Base-by-base conservation (phyloP, 1,140 invertebrate genomes). In the Pseudobourletiella spinata region DNA sequence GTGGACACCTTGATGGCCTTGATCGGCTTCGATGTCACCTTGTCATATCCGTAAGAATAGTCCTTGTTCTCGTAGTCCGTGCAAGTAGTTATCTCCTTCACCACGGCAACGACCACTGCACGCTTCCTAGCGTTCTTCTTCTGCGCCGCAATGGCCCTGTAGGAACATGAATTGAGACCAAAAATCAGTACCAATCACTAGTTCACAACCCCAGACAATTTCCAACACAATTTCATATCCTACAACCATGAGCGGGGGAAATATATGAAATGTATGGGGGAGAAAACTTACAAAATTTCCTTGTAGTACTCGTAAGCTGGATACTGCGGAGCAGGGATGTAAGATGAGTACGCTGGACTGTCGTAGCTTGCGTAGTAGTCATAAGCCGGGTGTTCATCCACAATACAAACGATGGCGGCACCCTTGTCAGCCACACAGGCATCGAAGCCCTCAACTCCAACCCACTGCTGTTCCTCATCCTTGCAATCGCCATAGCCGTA, bases 341-440 rank as follows among this genome's bases (percentile, higher is more conserved):
- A 43, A 43, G 59, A 56, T 3, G 52, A 35, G 25, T 63, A 65
- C 11, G 56, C 61, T 16, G 32, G n/a, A 35, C 54, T 24, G 18
- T 24, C 32, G 35, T 63, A 59, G 22, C 20, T 28, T 1, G 39
- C 26, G n/a, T 32, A 25, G 30, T 51, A 55, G 32, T 39, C 22
- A 39, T 66, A 66, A 16, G n/a, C 43, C 24, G 61, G 16, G 11
- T 63, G 24, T 28, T 68, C 66, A 2, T 43, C 43, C 35, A 68
- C 63, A 2, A 65, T 8, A 35, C 67, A 68, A 26, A 63, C 55
- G 54, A 68, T 63, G 1, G 60, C 67, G 29, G 67, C 55, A 25
- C 67, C 67, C 43, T 65, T 63, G 56, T 68, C 67, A 30, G 67
- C 67, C 26, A 68, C 67, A 52, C 67, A 68, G 25, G 67, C 56